These are phyloP conservation scores for Tautogolabrus adspersus DNA, from an alignment of 2,113 vertebrate genomes.

Conservation along the genomic window DNA sequence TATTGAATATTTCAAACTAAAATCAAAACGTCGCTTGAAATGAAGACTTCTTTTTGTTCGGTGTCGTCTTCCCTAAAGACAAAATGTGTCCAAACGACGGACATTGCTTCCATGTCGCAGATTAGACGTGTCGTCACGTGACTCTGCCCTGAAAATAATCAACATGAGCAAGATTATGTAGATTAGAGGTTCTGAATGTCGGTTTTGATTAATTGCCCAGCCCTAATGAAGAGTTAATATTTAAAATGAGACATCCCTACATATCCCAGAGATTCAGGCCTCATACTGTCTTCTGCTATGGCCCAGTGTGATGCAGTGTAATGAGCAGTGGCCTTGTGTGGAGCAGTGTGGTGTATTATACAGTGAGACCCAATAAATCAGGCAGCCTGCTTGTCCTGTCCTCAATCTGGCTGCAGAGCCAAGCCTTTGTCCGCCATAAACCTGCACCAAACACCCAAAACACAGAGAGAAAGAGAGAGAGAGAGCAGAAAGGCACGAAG, in stretches of 20 bases:
- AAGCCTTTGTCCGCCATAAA: slow-evolving; percentile 54
- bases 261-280: not conserved
- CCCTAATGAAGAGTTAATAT: not conserved
- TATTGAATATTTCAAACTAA: too few relatives aligned
- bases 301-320: slow-evolving; percentile 27
- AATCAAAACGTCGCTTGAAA: too few relatives aligned
- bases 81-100: too few relatives aligned
- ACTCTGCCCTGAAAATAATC: too few relatives aligned
- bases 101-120: too few relatives aligned
- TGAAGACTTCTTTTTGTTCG: too few relatives aligned
- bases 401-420: slow-evolving; percentile 49
- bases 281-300: not conserved
- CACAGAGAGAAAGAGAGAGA: slow-evolving; percentile 9
- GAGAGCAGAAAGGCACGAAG: slow-evolving; percentile 23
- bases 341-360: slow-evolving; percentile 46
- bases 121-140: too few relatives aligned
- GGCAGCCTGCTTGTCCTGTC: slow-evolving; percentile 52
- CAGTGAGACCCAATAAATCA: slow-evolving; percentile 59
- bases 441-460: slow-evolving; percentile 35
- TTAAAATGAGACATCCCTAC: not conserved
- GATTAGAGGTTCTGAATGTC: too few relatives aligned
- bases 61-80: too few relatives aligned
- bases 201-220: too few relatives aligned
- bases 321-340: slow-evolving; percentile 49
- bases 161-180: too few relatives aligned